Evolutionary conservation across 2,888 invertebrate species (phyloP).

Genomic region (Acrocyrtus sp.): DNA sequence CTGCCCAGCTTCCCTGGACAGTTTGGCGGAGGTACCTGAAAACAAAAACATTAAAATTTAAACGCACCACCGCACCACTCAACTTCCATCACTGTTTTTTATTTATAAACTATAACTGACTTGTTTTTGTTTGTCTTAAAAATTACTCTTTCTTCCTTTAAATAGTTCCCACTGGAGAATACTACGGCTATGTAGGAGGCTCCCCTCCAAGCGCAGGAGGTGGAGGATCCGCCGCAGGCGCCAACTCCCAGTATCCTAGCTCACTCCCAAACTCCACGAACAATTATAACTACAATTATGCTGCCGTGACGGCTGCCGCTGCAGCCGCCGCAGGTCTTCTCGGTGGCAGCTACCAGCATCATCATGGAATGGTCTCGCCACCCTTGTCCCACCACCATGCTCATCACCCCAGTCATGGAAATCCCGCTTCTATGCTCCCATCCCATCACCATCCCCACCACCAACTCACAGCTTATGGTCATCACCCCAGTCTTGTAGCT

Average conservation of each 20-base stretch:
- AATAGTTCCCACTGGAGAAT: conserved; percentile 39
- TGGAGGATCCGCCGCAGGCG: conserved; percentile 33
- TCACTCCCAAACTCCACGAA: conserved; percentile 38
- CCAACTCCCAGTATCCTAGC: conserved; percentile 39
- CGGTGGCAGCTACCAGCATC: conserved; percentile 39
- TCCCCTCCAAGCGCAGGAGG: conserved; percentile 38
- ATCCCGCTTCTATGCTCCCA: conserved; percentile 37
- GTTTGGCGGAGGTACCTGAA: conserved; percentile 54
- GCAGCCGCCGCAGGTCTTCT: conserved; percentile 34
- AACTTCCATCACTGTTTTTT: background rate
- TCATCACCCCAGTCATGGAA: conserved; percentile 41
- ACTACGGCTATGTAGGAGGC: conserved; percentile 42
- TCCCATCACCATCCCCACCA: conserved; percentile 38
- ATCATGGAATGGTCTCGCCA: conserved; percentile 43
- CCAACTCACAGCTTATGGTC: conserved; percentile 14
- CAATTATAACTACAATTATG: conserved; percentile 35
- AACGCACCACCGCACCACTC: too few species aligned
- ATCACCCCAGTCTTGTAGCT: conserved; percentile 36
- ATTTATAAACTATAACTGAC: background rate
- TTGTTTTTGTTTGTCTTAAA: background rate
- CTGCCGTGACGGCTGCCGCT: conserved; percentile 33
- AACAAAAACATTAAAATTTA: conserved; percentile 2
- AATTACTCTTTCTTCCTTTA: background rate
- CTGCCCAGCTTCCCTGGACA: conserved; percentile 61
- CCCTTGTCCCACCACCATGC: conserved; percentile 44